Evolutionary conservation across 2,888 invertebrate genomes (phyloP).

Genomic region (Adelphocoris suturalis): DNA sequence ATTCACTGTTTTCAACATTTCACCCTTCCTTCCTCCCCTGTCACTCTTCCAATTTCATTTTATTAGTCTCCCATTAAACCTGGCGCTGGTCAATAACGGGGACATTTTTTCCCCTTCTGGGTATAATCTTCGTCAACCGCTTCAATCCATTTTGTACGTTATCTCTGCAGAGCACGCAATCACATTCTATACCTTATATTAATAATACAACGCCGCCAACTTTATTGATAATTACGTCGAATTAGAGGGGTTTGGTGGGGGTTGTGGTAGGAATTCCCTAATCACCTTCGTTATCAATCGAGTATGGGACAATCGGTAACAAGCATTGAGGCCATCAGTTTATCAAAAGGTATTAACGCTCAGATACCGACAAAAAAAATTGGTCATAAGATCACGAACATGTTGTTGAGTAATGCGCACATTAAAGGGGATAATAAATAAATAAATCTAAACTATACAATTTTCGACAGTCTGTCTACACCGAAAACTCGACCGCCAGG

Average conservation of each 20-base stretch:
- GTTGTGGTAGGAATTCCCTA: neutral
- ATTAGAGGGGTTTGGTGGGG: neutral
- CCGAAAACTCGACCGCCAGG: too few species aligned
- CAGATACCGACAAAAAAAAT: too few species aligned
- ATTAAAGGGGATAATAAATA: too few species aligned
- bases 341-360: too few species aligned
- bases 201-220: constrained; percentile 48
- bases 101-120: neutral
- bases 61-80: constrained; percentile 37
- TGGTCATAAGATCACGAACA: too few species aligned
- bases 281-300: constrained; percentile 14
- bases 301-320: neutral
- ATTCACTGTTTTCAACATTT: constrained; percentile 16
- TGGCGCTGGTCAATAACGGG: constrained; percentile 39
- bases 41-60: constrained; percentile 1
- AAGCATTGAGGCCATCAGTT: neutral
- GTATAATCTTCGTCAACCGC: constrained; percentile 27
- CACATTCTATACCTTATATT: constrained; percentile 51
- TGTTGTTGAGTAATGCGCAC: too few species aligned
- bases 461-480: too few species aligned
- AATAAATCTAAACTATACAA: too few species aligned
- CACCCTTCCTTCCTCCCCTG: neutral
- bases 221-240: constrained; percentile 51
- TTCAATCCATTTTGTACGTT: constrained; percentile 34
- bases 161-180: constrained; percentile 26